Base-by-base conservation (phyloP, 2,797 vertebrate species). In the Hipposideros larvatus region DNA sequence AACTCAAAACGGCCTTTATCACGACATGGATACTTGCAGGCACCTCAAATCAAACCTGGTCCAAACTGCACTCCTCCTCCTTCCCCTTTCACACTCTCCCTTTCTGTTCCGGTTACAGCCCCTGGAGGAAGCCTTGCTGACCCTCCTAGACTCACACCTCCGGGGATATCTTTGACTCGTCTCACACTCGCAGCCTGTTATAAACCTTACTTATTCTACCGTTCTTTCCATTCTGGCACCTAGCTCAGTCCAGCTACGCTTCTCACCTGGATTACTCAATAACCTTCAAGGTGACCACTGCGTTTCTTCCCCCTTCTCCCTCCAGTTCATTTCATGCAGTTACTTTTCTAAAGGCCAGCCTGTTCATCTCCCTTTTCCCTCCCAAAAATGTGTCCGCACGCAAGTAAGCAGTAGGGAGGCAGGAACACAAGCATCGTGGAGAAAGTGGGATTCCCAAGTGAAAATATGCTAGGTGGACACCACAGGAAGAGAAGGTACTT, bases 1-100 rank as follows among this genome's bases (percentile, higher is more conserved):
- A 93, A 74, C 71, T 90, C 65, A 79, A 92, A 83, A 57, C n/a
- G 87, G 55, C 48, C 63, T 70, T 91, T 68, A 91, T 57, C 73
- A 28, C 53, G 10, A 43, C 37, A 2, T 15, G n/a, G 70, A 61
- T 63, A 37, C 26, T 31, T 1, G 9, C 0, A 2, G 43, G 26
- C 31, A 66, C 37, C 66, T 73, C 78, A 82, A 43, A 73, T 46
- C 21, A 28, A 15, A 66, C n/a, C 16, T 46, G 7, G 21, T 66
- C 59, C 43, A 82, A 86, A 91, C 31, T 10, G n/a, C 8, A 87
- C 95, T 51, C 28, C 4, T 41, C 37, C 46, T 77, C 83, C 16
- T 65, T 55, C 18, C 53, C 68, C 75, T 68, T n/a, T 18, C 21
- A n/a, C 1, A 48, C 11, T 63, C 26, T 55, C 68, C 43, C 82